Base-by-base conservation (phyloP, 2,888 invertebrate genomes). In the Ctenicera cuprea region DNA sequence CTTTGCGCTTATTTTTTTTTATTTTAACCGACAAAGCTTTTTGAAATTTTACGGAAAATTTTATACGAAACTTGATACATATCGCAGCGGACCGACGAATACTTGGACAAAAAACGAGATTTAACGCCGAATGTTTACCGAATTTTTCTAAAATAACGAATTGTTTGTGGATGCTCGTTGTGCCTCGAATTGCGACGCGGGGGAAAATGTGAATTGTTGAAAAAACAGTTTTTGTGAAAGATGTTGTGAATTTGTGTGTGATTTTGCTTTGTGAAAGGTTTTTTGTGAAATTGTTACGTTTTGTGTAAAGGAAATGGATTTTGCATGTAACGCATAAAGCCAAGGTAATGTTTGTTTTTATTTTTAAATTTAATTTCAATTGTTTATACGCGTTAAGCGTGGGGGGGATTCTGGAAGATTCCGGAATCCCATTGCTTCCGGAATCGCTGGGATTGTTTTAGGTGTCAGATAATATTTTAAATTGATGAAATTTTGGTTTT, bases 201-300 rank as follows among this genome's bases (percentile, higher is more conserved):
- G 50, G 63, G 33, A 63, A 63, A 70, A 70, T 70, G 70, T 70
- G 70, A 70, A 70, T 70, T 50, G 68, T 72, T 33, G 33, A 33
- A 33, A 33, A 33, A 54, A 20, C 12, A 30, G 38, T 50, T 50
- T 64, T 61, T 48, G 71, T 71, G 71, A 45, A 71, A 71, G 71
- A 71, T 71, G 71, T 52, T 66, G 68, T 68, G 68, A 68, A 33
- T 64, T 33, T 66, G 48, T 71, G 48, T 45, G 65, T 66, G 59
- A 14, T 20, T 41, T 59, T 43, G 33, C 20, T 67, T 41, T 67
- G 61, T 61, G 68, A 45, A 12, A 30, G n/a, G 18, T 45, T 30
- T 37, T 57, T 67, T 11, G 18, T 20, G 18, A n/a, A 12, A 14
- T n/a, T 22, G 26, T 62, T 30, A 43, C 38, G 41, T 64, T 22